phyloP scores from a whole-genome alignment of 2,888 invertebrate species.

The Elysia crispata region DNA sequence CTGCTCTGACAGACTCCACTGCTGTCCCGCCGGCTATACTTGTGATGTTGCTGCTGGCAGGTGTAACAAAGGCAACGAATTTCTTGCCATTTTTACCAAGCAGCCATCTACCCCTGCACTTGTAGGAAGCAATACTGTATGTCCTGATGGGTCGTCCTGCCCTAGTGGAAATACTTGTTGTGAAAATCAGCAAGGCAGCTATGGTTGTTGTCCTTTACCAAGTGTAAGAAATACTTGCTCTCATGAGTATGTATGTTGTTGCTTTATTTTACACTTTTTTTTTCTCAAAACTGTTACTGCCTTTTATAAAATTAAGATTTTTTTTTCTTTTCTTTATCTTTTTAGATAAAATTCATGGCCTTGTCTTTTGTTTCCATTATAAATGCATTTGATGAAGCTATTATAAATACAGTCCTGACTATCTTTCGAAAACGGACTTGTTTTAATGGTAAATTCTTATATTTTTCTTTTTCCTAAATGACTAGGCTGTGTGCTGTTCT shows the following conservation, averaged over 20 bases:
- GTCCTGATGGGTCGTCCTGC: constrained; percentile 48
- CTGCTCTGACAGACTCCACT: constrained; percentile 71
- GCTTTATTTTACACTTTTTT: background rate
- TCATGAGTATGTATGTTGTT: background rate
- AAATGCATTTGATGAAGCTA: too few relatives aligned
- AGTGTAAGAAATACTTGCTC: constrained; percentile 51
- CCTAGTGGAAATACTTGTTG: constrained; percentile 63
- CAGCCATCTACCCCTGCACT: constrained; percentile 12
- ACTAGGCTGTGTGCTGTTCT: constrained; percentile 70
- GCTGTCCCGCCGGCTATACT: constrained; percentile 69
- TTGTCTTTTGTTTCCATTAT: too few relatives aligned
- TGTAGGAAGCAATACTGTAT: background rate
- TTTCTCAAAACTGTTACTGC: too few relatives aligned
- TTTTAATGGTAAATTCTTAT: too few relatives aligned
- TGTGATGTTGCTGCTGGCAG: constrained; percentile 60
- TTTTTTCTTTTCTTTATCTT: too few relatives aligned
- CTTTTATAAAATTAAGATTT: too few relatives aligned
- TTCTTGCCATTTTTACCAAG: constrained; percentile 33
- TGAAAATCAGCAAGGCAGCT: constrained; percentile 50
- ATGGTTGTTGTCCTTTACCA: constrained; percentile 59
- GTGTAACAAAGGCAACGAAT: constrained; percentile 54
- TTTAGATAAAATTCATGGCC: too few relatives aligned
- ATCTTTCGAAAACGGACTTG: too few relatives aligned
- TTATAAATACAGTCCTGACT: too few relatives aligned
- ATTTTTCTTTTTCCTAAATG: background rate